Conservation (phyloP, 2,113 vertebrate species). For the Neomonachus schauinslandi region DNA sequence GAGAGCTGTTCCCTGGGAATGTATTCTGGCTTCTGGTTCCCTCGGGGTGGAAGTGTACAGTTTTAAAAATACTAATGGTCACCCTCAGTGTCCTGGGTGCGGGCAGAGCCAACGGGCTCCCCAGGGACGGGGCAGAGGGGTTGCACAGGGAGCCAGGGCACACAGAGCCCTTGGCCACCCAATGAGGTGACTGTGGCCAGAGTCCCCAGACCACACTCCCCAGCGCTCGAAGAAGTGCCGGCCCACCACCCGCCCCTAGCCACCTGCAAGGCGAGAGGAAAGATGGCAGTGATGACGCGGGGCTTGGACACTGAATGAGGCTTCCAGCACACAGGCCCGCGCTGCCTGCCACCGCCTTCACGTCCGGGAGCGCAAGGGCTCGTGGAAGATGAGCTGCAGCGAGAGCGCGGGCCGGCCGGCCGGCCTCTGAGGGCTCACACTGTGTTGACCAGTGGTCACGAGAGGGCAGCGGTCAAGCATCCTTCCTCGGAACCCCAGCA, state of each 20-base stretch:
- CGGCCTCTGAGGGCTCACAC: not conserved
- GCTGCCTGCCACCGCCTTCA: not conserved
- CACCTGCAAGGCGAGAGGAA: not conserved
- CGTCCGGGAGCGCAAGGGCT: fast-evolving
- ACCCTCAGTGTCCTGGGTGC: fast-evolving
- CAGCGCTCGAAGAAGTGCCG: fast-evolving
- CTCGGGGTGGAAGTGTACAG: not conserved
- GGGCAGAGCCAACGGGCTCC: fast-evolving
- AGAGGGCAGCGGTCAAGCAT: fast-evolving
- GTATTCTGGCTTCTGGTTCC: fast-evolving
- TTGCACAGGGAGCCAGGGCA: not conserved
- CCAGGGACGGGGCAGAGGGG: not conserved
- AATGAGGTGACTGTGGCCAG: fast-evolving
- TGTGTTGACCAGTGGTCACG: fast-evolving
- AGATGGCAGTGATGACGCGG: fast-evolving
- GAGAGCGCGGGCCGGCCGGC: fast-evolving
- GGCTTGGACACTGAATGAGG: fast-evolving
- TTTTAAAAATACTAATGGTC: fast-evolving
- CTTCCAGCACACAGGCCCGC: fast-evolving
- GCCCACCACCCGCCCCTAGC: not conserved
- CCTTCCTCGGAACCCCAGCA: fast-evolving
- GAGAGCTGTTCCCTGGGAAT: not conserved
- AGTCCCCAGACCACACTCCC: not conserved
- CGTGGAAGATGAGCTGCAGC: not conserved
- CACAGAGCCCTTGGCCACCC: fast-evolving